Evolutionary conservation across 2,888 invertebrate species (phyloP).

Genomic region (Actias luna): DNA sequence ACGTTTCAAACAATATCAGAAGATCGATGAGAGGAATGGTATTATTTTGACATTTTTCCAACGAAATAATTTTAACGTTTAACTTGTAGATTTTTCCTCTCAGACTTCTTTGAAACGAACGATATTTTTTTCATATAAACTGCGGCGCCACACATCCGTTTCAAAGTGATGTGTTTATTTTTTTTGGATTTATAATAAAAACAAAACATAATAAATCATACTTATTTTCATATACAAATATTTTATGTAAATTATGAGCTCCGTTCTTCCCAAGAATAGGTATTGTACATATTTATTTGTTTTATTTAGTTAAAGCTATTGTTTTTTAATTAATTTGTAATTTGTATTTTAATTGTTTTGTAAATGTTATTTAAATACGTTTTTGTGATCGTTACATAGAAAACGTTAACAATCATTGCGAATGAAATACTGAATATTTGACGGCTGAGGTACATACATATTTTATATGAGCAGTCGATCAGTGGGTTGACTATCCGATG

Average conservation of each 20-base stretch:
- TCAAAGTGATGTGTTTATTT: neutral
- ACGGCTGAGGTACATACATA: constrained; percentile 12
- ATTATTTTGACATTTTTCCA: constrained; percentile 12
- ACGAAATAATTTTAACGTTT: neutral
- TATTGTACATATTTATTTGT: too few species aligned
- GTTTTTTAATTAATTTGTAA: too few species aligned
- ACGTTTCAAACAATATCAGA: constrained; percentile 19
- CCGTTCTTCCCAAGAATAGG: neutral
- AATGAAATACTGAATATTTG: neutral
- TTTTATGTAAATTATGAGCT: neutral
- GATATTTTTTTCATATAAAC: neutral
- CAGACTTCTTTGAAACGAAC: constrained; percentile 8
- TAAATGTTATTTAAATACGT: neutral
- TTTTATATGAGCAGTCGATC: constrained; percentile 27
- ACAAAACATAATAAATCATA: neutral
- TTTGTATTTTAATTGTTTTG: neutral
- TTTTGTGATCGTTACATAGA: neutral
- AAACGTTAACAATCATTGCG: neutral
- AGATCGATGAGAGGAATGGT: constrained; percentile 17
- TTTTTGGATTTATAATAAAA: neutral
- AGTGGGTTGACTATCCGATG: constrained; percentile 43
- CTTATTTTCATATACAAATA: neutral
- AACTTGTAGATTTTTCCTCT: constrained; percentile 10
- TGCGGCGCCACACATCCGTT: neutral
- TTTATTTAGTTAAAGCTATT: too few species aligned